phyloP scores from a whole-genome alignment of 2,888 invertebrate species.

The Bembecia ichneumoniformis region DNA sequence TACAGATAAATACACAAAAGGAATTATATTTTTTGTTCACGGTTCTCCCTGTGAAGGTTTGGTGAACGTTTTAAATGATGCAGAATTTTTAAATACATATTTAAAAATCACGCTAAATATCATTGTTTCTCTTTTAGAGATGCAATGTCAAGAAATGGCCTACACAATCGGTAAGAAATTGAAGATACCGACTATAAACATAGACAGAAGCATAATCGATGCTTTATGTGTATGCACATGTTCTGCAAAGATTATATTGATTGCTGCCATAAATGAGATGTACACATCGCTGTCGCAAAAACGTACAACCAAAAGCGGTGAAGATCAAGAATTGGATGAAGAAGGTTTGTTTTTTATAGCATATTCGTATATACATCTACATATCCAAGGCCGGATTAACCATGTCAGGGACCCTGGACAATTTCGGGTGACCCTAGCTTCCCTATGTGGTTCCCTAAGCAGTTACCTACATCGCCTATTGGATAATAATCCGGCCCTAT shows the following conservation, averaged over 20 bases:
- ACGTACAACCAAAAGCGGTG: not conserved
- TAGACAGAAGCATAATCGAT: constrained; percentile 65
- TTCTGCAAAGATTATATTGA: constrained; percentile 30
- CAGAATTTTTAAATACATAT: not conserved
- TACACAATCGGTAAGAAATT: constrained; percentile 52
- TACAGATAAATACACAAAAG: constrained; percentile 34
- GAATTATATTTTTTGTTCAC: constrained; percentile 50
- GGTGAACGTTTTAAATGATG: not conserved
- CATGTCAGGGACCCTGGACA: too few relatives aligned
- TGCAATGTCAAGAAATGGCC: constrained; percentile 51
- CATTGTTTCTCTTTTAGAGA: constrained; percentile 30
- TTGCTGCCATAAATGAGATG: constrained; percentile 37
- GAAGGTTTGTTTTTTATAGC: not conserved
- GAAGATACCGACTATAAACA: constrained; percentile 54
- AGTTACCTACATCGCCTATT: too few relatives aligned
- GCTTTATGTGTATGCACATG: constrained; percentile 40
- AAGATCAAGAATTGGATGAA: not conserved
- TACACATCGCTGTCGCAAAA: constrained; percentile 18
- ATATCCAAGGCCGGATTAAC: too few relatives aligned
- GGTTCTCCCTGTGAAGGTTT: constrained; percentile 60
- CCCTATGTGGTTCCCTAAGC: too few relatives aligned
- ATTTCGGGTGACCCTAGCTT: too few relatives aligned
- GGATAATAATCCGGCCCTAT: too few relatives aligned
- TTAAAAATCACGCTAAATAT: not conserved
- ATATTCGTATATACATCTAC: too few relatives aligned